These are phyloP conservation scores for Synanthedon andrenaeformis DNA, from an alignment of 2,888 invertebrate species.

Conservation along the genomic window DNA sequence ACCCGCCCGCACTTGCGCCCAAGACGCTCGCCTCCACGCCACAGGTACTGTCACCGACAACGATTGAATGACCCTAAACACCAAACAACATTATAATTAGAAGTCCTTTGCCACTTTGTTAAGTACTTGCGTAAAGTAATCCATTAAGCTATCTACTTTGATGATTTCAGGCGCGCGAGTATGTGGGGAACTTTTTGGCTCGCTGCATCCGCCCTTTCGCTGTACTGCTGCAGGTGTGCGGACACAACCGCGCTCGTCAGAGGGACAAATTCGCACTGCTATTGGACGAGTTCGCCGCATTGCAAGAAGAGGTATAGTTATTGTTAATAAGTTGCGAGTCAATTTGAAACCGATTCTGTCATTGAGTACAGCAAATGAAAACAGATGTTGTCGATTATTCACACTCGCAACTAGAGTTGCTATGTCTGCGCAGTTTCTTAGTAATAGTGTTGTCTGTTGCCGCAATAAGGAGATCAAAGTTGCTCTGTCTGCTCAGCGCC, in stretches of 20 bases:
- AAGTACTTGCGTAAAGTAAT: too few species aligned
- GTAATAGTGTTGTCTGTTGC: too few species aligned
- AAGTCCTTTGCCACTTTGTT: too few species aligned
- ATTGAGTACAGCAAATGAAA: too few species aligned
- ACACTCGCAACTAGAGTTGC: too few species aligned
- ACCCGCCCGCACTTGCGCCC: constrained; percentile 87
- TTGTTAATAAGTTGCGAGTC: not conserved
- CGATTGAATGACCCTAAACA: not conserved
- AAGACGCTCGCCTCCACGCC: constrained; percentile 78
- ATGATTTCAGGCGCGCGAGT: constrained; percentile 77
- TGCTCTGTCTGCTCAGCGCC: too few species aligned
- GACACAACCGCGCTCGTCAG: constrained; percentile 95
- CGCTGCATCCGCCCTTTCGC: constrained; percentile 90
- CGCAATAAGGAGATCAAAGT: too few species aligned
- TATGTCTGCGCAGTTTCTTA: too few species aligned
- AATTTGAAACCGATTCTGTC: too few species aligned
- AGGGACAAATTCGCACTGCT: constrained; percentile 92
- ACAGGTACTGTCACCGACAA: constrained; percentile 49
- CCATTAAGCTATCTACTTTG: too few species aligned
- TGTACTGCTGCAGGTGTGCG: constrained; percentile 87
- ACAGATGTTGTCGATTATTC: too few species aligned
- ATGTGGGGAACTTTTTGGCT: constrained; percentile 88
- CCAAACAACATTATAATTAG: too few species aligned
- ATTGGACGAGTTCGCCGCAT: constrained; percentile 88
- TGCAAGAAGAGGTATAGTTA: constrained; percentile 87